Base-by-base conservation (phyloP, 2,797 vertebrate genomes). In the Tokudaia muenninki region DNA sequence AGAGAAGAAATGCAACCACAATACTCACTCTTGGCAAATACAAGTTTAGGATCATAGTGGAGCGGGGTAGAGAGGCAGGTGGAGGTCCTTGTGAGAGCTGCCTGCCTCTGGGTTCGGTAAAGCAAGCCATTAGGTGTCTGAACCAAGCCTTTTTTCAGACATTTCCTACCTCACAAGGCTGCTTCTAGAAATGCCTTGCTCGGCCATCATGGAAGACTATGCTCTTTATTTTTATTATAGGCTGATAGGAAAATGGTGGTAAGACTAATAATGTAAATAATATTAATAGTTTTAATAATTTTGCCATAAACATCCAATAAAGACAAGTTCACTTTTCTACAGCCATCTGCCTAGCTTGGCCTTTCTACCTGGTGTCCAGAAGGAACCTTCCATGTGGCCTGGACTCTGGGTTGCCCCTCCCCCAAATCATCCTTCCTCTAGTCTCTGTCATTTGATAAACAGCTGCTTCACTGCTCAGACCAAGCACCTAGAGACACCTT, bases 201-300 rank as follows among this genome's bases (percentile, higher is more conserved):
- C 81, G 29, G 17, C 86, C 88, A 4, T 72, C 50, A 55, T 3
- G 0, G 67, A 91, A 88, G 31, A 67, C 26, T 47, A 44, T n/a
- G 55, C 34, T 21, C 65, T 91, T 86, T 79, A 57, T 77, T 94
- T 94, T 95, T 87, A 83, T 65, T 67, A 55, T 3, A 12, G 74
- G 34, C 31, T 67, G 82, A 75, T 72, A 88, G 31, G 91, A 94
- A 94, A 94, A 90, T 74, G 84, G 31, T 92, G 55, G 57, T 26
- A 91, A 92, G 93, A 55, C 34, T 80, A 70, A 67, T 17, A 41
- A 41, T 41, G 41, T 41, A 41, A 41, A 41, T 41, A 41, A 41
- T 41, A 2, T 41, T 41, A 41, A 41, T 41, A 41, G 82, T 91
- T 75, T 96, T 61, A 67, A 67, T 86, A 79, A 24, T 89, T 92